These are phyloP conservation scores for Sus scrofa DNA, from an alignment of 2,113 vertebrate genomes.

Conservation along the genomic window T2T-Sscrofa CM000824.6:109676501-109677000, in stretches of 20 bases:
- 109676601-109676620: neutral
- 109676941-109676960: conserved; percentile 8
- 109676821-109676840: conserved; percentile 40
- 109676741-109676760: conserved; percentile 57
- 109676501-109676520: conserved; percentile 26
- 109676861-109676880: conserved; percentile 28
- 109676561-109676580: conserved; percentile 29
- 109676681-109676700: conserved; percentile 28
- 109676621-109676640: neutral
- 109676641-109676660: neutral
- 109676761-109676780: conserved; percentile 62
- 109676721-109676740: conserved; percentile 52
- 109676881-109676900: conserved; percentile 19
- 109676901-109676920: neutral
- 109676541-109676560: conserved; percentile 37
- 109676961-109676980: neutral
- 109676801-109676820: conserved; percentile 21
- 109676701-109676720: conserved; percentile 20
- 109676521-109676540: conserved; percentile 15
- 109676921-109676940: conserved; percentile 5
- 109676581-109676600: conserved; percentile 15
- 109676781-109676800: neutral
- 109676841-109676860: conserved; percentile 50
- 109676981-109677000: neutral
- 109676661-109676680: neutral